Base-by-base conservation (phyloP, 2,113 vertebrate genomes). In the Nannobrachium achirus region DNA sequence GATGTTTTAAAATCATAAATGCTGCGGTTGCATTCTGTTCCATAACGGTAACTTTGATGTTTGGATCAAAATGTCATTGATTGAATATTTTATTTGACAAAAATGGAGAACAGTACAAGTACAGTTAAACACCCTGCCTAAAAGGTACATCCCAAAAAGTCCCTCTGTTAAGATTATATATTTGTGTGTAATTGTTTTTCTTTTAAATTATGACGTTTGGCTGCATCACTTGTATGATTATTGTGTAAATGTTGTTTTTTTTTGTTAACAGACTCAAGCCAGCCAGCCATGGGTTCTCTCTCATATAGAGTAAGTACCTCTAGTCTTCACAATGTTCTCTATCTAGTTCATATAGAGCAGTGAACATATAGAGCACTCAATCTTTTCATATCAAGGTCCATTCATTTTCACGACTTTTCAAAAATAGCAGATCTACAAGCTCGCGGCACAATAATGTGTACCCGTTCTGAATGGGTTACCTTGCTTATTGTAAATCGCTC, bases 241-340 rank as follows among this genome's bases (percentile, higher is more conserved):
- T 8, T 48, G 42, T 78, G 41, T n/a, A n/a, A n/a, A n/a, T 4
- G 5, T 5, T 3, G 51, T 65, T 44, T 61, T 56, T 44, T 78
- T 25, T 72, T 69, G 41, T 58, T 41, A 56, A 64, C 83, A 94
- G 91, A 91, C 69, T 76, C 81, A 88, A 78, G 75, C 80, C 46
- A 89, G 92, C 69, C 86, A 92, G 49, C 93, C 93, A 11, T 84
- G 94, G 51, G 93, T 94, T 78, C 90, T 93, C 75, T 93, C 90
- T 52, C 93, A 95, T 0, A 92, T 95, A 10, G 93, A 96, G 95
- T 97, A 87, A 95, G 96, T 95, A n/a, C 48, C 13, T 1, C 3
- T 57, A 33, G 25, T 33, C 25, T 4, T 33, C 25, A 33, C 25
- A 33, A 33, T 33, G 25, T 33, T 33, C 25, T 33, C 25, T 33